Percentiles rank a stretch among this genome's conserved stretches.
Conservation (phyloP, 2,888 invertebrate species). For the Oithona nana region DNA sequence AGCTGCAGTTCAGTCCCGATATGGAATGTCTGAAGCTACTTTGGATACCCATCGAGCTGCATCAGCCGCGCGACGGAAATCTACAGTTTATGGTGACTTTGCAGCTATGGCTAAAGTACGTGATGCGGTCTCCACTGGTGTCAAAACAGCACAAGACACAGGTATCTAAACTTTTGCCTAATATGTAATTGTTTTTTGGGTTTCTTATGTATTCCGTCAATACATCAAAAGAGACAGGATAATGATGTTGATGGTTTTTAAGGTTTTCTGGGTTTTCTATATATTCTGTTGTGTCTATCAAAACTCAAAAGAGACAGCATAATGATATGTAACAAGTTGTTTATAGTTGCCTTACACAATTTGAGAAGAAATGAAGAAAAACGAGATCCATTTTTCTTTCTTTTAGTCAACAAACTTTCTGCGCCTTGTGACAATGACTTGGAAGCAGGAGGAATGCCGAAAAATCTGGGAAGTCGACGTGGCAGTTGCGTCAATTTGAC, state of each 20-base stretch:
- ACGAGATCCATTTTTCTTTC: not conserved
- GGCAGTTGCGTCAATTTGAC: not conserved
- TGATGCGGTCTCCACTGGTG: slow-evolving; percentile 7
- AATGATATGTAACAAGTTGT: not conserved
- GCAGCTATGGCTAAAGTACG: not conserved
- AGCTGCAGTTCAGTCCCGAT: not conserved
- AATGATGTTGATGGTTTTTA: no score
- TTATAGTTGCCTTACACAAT: not conserved
- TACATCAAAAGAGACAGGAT: no score
- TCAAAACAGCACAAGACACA: slow-evolving; percentile 4
- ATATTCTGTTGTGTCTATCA: not conserved
- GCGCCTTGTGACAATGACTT: not conserved
- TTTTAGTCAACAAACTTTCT: slow-evolving; percentile 9
- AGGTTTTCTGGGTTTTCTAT: no score
- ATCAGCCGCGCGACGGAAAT: not conserved
- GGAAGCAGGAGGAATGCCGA: not conserved
- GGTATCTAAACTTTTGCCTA: slow-evolving; percentile 6
- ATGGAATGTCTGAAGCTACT: not conserved
- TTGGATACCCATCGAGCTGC: not conserved
- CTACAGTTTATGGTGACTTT: not conserved
- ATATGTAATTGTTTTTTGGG: no score
- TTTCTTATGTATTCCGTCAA: no score
- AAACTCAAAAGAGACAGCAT: not conserved
- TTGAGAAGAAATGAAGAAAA: not conserved
- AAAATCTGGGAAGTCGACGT: not conserved